Conservation (phyloP, 1,140 invertebrate species). For the Physella acuta region DNA sequence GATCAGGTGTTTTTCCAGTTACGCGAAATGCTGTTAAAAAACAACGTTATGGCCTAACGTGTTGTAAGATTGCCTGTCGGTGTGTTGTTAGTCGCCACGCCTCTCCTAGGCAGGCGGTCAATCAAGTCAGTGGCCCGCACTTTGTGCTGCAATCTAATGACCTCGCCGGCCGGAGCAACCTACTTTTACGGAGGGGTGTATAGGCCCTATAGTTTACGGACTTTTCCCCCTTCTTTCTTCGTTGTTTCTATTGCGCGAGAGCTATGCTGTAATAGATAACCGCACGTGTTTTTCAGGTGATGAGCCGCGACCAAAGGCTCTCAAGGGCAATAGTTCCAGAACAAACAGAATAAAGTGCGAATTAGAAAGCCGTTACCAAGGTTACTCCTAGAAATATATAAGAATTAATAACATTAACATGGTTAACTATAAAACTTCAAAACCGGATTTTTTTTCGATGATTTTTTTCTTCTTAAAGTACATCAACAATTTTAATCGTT, state of each 20-base stretch:
- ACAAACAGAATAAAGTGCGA: neutral
- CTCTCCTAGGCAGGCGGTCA: conserved; percentile 44
- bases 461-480: too few species aligned
- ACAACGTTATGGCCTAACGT: conserved; percentile 21
- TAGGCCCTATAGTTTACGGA: conserved; percentile 23
- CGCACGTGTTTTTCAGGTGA: conserved; percentile 22
- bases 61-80: conserved; percentile 6
- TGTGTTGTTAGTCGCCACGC: conserved; percentile 40
- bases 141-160: conserved; percentile 46
- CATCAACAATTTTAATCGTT: too few species aligned
- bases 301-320: conserved; percentile 21
- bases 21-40: conserved; percentile 21
- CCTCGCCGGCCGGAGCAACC: conserved; percentile 45
- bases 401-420: too few species aligned
- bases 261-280: conserved; percentile 10
- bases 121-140: conserved; percentile 47
- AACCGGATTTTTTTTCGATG: too few species aligned
- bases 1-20: conserved; percentile 28
- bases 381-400: too few species aligned
- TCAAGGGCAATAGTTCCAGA: conserved; percentile 15
- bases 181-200: conserved; percentile 45
- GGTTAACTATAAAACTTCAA: too few species aligned
- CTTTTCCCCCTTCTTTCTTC: neutral
- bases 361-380: conserved; percentile 14
- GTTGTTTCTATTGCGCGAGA: conserved; percentile 11